Evolutionary conservation across 2,113 vertebrate genomes (phyloP).

Genomic region (Hippolais icterina): DNA sequence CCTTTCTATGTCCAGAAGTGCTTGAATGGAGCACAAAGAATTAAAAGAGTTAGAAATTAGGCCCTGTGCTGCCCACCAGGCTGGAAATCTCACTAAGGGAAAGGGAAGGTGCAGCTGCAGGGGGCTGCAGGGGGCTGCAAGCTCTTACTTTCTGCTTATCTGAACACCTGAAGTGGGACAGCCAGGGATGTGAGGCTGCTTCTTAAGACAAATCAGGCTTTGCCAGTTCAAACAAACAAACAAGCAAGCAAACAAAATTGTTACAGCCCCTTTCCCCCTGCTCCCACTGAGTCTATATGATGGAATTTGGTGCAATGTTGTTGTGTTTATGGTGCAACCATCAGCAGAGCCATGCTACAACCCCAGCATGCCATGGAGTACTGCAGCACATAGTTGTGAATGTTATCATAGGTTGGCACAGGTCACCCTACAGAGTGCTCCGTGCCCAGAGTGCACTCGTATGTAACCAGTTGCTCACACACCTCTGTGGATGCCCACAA

Average conservation of each 20-base stretch:
- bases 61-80: background rate
- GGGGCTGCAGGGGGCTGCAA: too few species aligned
- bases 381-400: background rate
- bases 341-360: background rate
- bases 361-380: too few species aligned
- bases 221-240: background rate
- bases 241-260: rapidly evolving
- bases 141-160: rapidly evolving
- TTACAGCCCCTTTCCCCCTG: background rate
- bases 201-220: background rate
- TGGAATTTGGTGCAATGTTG: background rate
- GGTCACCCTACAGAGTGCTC: background rate
- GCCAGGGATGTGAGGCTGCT: background rate
- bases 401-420: background rate
- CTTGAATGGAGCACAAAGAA: background rate
- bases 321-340: background rate
- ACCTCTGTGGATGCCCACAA: rapidly evolving
- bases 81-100: background rate
- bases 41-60: background rate
- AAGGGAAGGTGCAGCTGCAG: background rate
- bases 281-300: background rate
- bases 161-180: background rate
- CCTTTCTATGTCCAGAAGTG: background rate
- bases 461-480: too few species aligned
- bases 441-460: rapidly evolving